phyloP scores from a whole-genome alignment of 2,113 vertebrate genomes.

The Barbus barbus region DNA sequence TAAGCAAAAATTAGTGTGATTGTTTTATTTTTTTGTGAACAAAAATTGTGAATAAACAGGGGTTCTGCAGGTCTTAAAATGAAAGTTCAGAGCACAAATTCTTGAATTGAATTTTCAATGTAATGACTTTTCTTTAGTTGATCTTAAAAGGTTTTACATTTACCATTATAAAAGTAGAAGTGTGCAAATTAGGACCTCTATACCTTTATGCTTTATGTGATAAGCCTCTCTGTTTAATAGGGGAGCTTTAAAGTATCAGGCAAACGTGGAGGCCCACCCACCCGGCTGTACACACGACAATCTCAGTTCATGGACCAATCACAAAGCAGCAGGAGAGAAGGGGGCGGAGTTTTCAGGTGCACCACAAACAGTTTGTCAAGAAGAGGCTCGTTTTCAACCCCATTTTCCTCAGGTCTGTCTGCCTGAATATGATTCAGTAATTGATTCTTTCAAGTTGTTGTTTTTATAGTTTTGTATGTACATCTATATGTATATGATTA shows the following conservation, averaged over 20 bases:
- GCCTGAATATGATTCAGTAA: neutral
- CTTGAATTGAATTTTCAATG: too few relatives aligned
- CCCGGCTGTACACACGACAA: slow-evolving; percentile 88
- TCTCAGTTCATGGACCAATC: slow-evolving; percentile 57
- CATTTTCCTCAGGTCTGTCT: slow-evolving; percentile 90
- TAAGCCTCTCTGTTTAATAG: slow-evolving; percentile 64
- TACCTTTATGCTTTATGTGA: neutral
- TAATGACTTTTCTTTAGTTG: too few relatives aligned
- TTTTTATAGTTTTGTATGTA: slow-evolving; percentile 78
- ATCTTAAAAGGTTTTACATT: too few relatives aligned
- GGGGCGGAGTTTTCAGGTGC: slow-evolving; percentile 59
- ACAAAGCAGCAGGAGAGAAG: slow-evolving; percentile 38
- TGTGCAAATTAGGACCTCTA: too few relatives aligned
- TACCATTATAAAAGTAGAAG: too few relatives aligned
- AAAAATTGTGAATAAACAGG: too few relatives aligned
- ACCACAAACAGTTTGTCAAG: slow-evolving; percentile 76
- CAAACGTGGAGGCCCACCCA: slow-evolving; percentile 86
- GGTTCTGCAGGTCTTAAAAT: too few relatives aligned
- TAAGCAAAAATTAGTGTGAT: too few relatives aligned
- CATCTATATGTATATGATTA: slow-evolving; percentile 51
- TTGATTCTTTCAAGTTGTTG: slow-evolving; percentile 60
- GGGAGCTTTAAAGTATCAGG: slow-evolving; percentile 93
- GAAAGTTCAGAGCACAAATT: too few relatives aligned
- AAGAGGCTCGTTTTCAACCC: slow-evolving; percentile 87
- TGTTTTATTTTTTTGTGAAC: too few relatives aligned